Evolutionary conservation across 1,140 invertebrate species (phyloP).

Genomic region (Trichoplusia ni): DNA sequence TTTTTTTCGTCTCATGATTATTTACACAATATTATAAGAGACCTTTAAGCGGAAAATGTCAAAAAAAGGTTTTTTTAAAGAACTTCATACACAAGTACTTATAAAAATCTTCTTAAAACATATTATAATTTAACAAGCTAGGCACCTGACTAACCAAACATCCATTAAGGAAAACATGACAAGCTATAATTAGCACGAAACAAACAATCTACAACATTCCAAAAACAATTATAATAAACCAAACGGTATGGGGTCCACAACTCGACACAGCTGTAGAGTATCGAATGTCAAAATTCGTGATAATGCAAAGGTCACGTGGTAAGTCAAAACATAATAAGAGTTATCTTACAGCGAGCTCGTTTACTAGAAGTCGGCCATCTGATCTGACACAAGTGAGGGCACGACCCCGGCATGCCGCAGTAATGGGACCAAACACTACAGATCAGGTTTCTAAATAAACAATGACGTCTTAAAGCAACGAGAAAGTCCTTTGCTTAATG

Average conservation of each 20-base stretch:
- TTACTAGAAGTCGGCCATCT: conserved; percentile 59
- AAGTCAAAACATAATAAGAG: conserved; percentile 56
- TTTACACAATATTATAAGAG: too few relatives aligned
- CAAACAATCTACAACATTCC: neutral
- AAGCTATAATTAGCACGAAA: neutral
- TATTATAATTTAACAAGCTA: too few relatives aligned
- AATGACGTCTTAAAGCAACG: conserved; percentile 3
- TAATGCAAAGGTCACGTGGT: conserved; percentile 49
- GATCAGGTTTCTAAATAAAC: conserved; percentile 37
- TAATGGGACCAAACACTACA: conserved; percentile 9
- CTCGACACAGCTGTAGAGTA: conserved; percentile 40
- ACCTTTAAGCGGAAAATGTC: too few relatives aligned
- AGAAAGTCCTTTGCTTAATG: conserved; percentile 13
- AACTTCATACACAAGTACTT: too few relatives aligned
- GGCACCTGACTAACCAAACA: too few relatives aligned
- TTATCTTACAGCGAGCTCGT: conserved; percentile 54
- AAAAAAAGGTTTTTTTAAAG: too few relatives aligned
- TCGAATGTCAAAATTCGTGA: conserved; percentile 52
- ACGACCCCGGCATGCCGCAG: conserved; percentile 21
- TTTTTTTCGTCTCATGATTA: too few relatives aligned
- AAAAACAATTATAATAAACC: conserved; percentile 1
- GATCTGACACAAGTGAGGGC: conserved; percentile 41
- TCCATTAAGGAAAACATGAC: neutral
- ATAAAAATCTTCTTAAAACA: too few relatives aligned
- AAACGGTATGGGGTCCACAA: conserved; percentile 24